Base-by-base conservation (phyloP, 2,888 invertebrate genomes). In the Polyploca ridens region DNA sequence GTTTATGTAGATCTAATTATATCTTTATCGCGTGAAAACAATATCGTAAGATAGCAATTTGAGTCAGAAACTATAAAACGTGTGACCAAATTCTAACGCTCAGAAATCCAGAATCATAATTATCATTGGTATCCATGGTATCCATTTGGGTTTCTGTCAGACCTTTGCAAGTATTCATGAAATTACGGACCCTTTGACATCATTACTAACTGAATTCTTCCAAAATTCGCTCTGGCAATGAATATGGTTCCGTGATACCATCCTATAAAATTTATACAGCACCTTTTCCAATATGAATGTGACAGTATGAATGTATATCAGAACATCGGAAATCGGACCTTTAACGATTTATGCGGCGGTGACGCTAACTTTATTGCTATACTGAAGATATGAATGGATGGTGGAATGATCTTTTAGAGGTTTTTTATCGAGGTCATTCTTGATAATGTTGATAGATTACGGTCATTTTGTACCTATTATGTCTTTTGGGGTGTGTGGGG, bases 391-490 rank as follows among this genome's bases (percentile, higher is more conserved):
- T 61, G 61, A 41, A 61, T 61, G 60, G n/a, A 38, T 38, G 41
- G 61, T 44, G 38, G 35, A 38, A 60, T 33, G 61, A 61, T 19
- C 61, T 61, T 61, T 54, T 54, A 54, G 41, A 19, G 61, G 41
- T 41, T 38, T 41, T 61, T 41, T 61, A 35, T 41, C 41, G 41
- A 10, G 61, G 19, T 41, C 41, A 61, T 41, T 61, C 27, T 61
- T 61, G 61, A 61, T 61, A 61, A 61, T 13, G 41, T 44, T 44
- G 61, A 61, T 61, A 61, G 61, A 61, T 61, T 61, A 27, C 13
- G 61, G 44, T 27, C 61, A 61, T 61, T 61, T 44, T 61, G 41
- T 27, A 19, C 19, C 41, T 33, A 61, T 61, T 61, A 61, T 61
- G 19, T 44, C 61, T 61, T 61, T 61, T 61, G 41, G 41, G 61